Conservation (phyloP, 2,888 invertebrate genomes). For the Macroteleia sp. region DNA sequence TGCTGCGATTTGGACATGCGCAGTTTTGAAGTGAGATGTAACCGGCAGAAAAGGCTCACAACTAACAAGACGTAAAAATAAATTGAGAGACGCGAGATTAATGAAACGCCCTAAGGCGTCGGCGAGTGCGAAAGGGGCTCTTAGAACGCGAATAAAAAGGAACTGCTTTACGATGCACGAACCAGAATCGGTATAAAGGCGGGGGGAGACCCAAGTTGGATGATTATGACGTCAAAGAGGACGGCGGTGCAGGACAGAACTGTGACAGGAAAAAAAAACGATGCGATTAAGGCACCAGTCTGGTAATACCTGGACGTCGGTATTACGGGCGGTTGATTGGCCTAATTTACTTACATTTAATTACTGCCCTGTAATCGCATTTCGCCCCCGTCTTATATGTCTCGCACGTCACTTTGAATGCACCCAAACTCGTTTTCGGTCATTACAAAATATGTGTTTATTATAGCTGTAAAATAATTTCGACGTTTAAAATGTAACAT, state of each 20-base stretch:
- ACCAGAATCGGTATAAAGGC: slow-evolving; percentile 66
- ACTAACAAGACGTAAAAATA: slow-evolving; percentile 82
- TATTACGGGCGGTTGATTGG: slow-evolving; percentile 73
- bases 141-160: slow-evolving; percentile 66
- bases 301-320: slow-evolving; percentile 58
- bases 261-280: slow-evolving; percentile 60
- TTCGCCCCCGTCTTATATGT: slow-evolving; percentile 49
- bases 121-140: slow-evolving; percentile 75
- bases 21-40: slow-evolving; percentile 73
- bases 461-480: slow-evolving; percentile 28
- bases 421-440: slow-evolving; percentile 51
- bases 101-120: slow-evolving; percentile 81
- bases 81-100: slow-evolving; percentile 82
- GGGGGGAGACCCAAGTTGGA: slow-evolving; percentile 42
- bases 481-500: not conserved
- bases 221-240: slow-evolving; percentile 55
- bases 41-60: slow-evolving; percentile 72
- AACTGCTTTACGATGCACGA: slow-evolving; percentile 67
- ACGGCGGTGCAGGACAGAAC: slow-evolving; percentile 48
- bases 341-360: slow-evolving; percentile 83
- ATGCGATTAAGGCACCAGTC: slow-evolving; percentile 51
- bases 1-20: slow-evolving; percentile 51
- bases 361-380: slow-evolving; percentile 73
- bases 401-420: slow-evolving; percentile 46
- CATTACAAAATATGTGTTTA: slow-evolving; percentile 27